Base-by-base conservation (phyloP, 2,797 vertebrate genomes). In the Urophycis tenuis region DNA sequence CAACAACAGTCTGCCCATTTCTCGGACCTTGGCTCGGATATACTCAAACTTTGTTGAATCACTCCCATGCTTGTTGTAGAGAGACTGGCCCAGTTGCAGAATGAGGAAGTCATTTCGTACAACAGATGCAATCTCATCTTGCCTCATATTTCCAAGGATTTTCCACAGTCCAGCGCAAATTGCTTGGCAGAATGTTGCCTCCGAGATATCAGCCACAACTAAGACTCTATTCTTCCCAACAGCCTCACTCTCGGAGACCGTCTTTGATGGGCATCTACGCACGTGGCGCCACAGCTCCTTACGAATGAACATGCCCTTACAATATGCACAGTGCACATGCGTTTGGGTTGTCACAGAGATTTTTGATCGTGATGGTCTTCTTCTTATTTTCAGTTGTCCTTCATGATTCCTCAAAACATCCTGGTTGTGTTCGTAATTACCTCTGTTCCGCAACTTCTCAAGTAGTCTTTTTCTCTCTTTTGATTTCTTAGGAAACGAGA, bases 321-420 rank as follows among this genome's bases (percentile, higher is more conserved):
- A 91, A 4, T 87, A 87, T 0, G 83, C 22, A 45, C 90, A 91
- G 9, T 73, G 7, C 3, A 78, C 80, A 15, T 72, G 60, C 0
- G 3, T 8, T 72, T 85, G 33, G 3, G 4, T 0, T 25, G 25
- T 7, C 3, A 11, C 3, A 14, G 19, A 8, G 3, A 2, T 1
- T 1, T 41, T 33, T 0, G 22, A 4, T 10, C 1, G 30, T 41
- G 5, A 22, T 67, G 75, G 22, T n/a, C n/a, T 45, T 60, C 78
- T 72, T 49, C 0, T 79, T 5, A 89, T 17, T 79, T 87, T 91
- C 30, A 88, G 78, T 15, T 64, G 17, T 72, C 89, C 87, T 4
- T 6, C 1, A 1, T 32, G 6, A 14, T 64, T 80, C 53, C 14
- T 34, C 32, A 72, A 6, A 33, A 72, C 71, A 8, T 19, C 32